These are phyloP conservation scores for Eupelmus urozonus DNA, from an alignment of 2,888 invertebrate species.

Conservation along the genomic window DNA sequence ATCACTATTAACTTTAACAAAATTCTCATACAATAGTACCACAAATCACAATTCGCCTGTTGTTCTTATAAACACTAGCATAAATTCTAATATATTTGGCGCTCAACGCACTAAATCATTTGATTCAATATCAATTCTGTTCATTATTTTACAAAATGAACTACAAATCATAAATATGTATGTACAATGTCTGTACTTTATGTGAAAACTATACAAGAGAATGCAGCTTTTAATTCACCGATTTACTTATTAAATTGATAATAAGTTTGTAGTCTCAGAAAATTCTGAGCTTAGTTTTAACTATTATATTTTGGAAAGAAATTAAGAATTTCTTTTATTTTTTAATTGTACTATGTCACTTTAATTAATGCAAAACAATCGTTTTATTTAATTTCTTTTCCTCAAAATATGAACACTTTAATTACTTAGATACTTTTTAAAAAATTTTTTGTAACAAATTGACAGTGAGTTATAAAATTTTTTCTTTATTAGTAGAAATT, in stretches of 20 bases:
- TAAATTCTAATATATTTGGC: slow-evolving; percentile 35
- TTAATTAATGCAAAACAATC: neutral
- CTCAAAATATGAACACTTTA: neutral
- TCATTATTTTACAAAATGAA: slow-evolving; percentile 31
- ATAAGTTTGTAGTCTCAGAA: neutral
- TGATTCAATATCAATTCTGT: slow-evolving; percentile 14
- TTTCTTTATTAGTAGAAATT: neutral
- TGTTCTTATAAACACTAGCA: slow-evolving; percentile 26
- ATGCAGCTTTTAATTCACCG: slow-evolving; percentile 14
- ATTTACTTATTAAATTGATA: neutral
- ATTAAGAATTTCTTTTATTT: neutral
- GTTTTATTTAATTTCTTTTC: too few species aligned
- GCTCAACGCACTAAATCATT: slow-evolving; percentile 35
- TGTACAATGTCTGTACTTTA: slow-evolving; percentile 32
- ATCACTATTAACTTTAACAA: slow-evolving; percentile 15
- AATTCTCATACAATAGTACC: slow-evolving; percentile 23
- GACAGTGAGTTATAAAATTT: neutral
- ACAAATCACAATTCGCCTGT: slow-evolving; percentile 24
- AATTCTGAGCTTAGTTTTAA: neutral
- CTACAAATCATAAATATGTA: slow-evolving; percentile 29
- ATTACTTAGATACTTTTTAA: neutral
- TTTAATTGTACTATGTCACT: neutral
- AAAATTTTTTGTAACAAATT: neutral
- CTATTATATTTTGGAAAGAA: neutral
- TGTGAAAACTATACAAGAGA: slow-evolving; percentile 30